Evolutionary conservation across 2,113 vertebrate genomes (phyloP), one percentile per base, ranked within the genome.

Genomic region (Narcine bancroftii): DNA sequence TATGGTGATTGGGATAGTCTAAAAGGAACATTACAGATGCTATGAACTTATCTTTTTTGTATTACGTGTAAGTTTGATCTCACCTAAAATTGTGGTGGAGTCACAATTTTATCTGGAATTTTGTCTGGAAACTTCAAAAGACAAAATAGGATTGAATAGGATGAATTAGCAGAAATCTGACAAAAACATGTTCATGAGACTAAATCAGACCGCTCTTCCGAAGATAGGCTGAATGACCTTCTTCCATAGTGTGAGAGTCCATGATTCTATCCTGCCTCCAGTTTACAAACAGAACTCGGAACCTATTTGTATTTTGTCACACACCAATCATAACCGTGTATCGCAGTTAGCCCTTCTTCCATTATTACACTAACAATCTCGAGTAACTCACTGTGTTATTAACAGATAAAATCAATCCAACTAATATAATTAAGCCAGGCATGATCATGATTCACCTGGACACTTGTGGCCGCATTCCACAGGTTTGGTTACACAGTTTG

Each of bases 381-480:
- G 60, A 65, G 36, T 21, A 89, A 24, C n/a, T 45, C 7, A 15
- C 10, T 33, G 87, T 9, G 9, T 33, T 10, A 53, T 26, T 63
- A 36, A 9, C 26, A 33, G 39, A 91, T 42, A 45, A 29, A 26
- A 6, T 47, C 9, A 7, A 71, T 47, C 45, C 21, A 69, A 15
- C 11, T 45, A 36, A 60, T 11, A 9, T 29, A 66, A 39, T n/a
- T 1, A 45, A 66, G 19, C 72, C 29, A 3, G 39, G 10, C 63
- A 26, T 9, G 17, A 66, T 0, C 65, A 39, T 9, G 17, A 89
- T 66, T 89, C 47, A 91, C 87, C 87, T 91, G 36, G 0, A 69
- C 89, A 91, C 6, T 6, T 42, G 13, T 47, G 66, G 65, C 65
- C 89, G 47, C 89, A 91, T 47, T 91, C 60, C 89, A 91, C 89